A percentile compares a stretch with the other conserved stretches of the same genome.
phyloP scores from a whole-genome alignment of 1,140 invertebrate genomes.

The Megathymus violae region DNA sequence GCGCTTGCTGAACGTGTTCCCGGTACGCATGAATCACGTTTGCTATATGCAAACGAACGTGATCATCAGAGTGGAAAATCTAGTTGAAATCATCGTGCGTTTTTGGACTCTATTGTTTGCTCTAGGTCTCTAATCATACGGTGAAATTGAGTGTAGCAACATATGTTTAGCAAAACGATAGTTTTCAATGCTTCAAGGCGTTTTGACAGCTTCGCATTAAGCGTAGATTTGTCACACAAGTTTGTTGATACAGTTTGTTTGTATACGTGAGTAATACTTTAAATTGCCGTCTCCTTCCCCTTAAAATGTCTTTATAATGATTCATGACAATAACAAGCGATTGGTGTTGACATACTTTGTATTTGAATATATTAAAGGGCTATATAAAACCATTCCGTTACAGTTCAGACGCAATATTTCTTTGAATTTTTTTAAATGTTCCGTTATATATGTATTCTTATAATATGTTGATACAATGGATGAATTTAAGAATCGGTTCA shows the following conservation, averaged over 20 bases:
- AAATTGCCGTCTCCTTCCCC: neutral
- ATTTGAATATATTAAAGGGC: no score
- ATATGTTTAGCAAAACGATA: slow-evolving; percentile 9
- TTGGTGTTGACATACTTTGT: no score
- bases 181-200: neutral
- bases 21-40: slow-evolving; percentile 17
- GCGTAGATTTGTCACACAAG: neutral
- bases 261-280: slow-evolving; percentile 2
- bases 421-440: no score
- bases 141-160: slow-evolving; percentile 47
- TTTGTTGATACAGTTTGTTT: slow-evolving; percentile 24
- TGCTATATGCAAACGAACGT: slow-evolving; percentile 22
- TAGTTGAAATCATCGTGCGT: slow-evolving; percentile 31
- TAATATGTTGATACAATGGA: no score
- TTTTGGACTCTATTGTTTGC: slow-evolving; percentile 41
- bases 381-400: no score
- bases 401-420: no score
- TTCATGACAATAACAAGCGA: neutral
- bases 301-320: slow-evolving; percentile 17
- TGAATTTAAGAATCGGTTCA: no score
- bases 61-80: slow-evolving; percentile 43
- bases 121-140: slow-evolving; percentile 43
- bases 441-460: no score
- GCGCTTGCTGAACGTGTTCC: neutral
- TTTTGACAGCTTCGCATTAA: no score